Conservation (phyloP, 2,113 vertebrate genomes). For the Siniperca knerii region DNA sequence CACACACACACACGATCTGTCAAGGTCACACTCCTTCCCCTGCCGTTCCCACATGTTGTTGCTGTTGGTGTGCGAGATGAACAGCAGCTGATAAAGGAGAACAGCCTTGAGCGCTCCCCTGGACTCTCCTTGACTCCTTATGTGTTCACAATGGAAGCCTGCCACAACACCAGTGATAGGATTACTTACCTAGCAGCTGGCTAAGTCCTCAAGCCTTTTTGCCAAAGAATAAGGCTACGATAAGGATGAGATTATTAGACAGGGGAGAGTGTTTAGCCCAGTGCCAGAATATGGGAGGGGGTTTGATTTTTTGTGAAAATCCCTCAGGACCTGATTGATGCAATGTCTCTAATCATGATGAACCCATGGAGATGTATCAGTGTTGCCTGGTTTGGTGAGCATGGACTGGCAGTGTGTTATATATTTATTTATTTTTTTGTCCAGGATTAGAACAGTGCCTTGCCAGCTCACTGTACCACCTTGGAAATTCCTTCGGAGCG, state of each 20-base stretch:
- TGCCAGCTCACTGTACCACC: slow-evolving; percentile 21
- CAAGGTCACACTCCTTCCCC: slow-evolving; percentile 59
- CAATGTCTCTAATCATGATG: background rate
- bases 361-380: slow-evolving; percentile 8
- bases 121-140: slow-evolving; percentile 73
- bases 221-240: slow-evolving; percentile 32
- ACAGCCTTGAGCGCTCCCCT: slow-evolving; percentile 62
- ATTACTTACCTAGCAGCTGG: slow-evolving; percentile 50
- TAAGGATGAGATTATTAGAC: slow-evolving; percentile 48
- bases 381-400: background rate
- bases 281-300: slow-evolving; percentile 6
- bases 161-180: slow-evolving; percentile 45
- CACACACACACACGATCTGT: slow-evolving; percentile 17
- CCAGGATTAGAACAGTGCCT: slow-evolving; percentile 13
- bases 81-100: slow-evolving; percentile 64
- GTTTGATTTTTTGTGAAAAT: background rate
- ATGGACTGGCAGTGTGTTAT: background rate
- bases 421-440: background rate
- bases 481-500: slow-evolving; percentile 31
- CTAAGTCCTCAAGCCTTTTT: slow-evolving; percentile 35
- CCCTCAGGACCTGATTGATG: slow-evolving; percentile 2
- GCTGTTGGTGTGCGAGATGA: slow-evolving; percentile 56
- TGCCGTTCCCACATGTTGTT: slow-evolving; percentile 36
- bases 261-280: slow-evolving; percentile 31
- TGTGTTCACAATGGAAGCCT: slow-evolving; percentile 50